These are phyloP conservation scores for Sus cebifrons DNA, from an alignment of 2,797 vertebrate species.

Conservation along the genomic window DNA sequence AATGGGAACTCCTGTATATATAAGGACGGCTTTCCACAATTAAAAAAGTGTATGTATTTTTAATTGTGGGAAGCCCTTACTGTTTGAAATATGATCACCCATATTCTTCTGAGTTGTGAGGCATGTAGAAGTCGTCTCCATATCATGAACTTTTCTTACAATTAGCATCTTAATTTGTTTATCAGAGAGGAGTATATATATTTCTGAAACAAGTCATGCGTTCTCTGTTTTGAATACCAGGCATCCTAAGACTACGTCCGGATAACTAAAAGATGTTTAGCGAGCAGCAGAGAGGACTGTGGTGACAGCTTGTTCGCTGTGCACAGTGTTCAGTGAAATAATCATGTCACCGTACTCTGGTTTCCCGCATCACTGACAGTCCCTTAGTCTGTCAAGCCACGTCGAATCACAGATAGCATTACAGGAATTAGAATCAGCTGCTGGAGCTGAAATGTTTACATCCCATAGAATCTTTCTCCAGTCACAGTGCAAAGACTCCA, in stretches of 20 bases:
- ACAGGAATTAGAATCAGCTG: slow-evolving; percentile 82
- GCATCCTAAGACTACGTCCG: neutral
- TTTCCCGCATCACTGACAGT: slow-evolving; percentile 87
- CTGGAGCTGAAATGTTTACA: slow-evolving; percentile 73
- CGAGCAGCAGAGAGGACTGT: slow-evolving; percentile 39
- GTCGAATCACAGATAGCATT: slow-evolving; percentile 80
- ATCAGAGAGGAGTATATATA: neutral
- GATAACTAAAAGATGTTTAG: slow-evolving; percentile 37
- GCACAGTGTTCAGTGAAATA: slow-evolving; percentile 87
- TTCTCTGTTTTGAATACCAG: slow-evolving; percentile 27
- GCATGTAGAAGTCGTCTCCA: neutral
- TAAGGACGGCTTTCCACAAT: too few relatives aligned
- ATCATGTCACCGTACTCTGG: slow-evolving; percentile 87
- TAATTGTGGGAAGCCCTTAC: neutral
- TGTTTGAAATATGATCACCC: neutral
- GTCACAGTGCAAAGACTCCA: neutral
- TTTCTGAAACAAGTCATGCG: slow-evolving; percentile 22
- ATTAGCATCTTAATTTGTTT: slow-evolving; percentile 25
- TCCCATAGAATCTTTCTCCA: slow-evolving; percentile 59
- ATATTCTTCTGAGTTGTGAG: neutral
- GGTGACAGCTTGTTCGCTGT: slow-evolving; percentile 84
- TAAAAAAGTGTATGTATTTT: neutral
- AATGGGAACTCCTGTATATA: too few relatives aligned
- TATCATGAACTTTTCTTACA: neutral
- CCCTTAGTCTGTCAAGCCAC: slow-evolving; percentile 86